phyloP scores from a whole-genome alignment of 30 jellyfish, hydroid and myxozoan genomes.

The Turritopsis rubra region DNA sequence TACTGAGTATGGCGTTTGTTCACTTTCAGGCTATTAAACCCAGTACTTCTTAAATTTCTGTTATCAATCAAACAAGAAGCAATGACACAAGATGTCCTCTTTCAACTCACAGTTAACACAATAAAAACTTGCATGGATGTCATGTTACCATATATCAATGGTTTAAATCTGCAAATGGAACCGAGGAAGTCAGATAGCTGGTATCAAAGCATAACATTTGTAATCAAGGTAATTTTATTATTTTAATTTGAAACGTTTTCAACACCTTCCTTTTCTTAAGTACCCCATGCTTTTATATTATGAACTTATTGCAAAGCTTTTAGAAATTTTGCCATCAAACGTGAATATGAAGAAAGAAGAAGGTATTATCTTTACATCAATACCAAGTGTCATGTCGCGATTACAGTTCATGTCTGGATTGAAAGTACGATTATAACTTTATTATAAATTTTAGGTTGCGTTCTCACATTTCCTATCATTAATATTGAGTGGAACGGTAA shows the following conservation, averaged over 20 bases:
- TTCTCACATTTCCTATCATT: no score
- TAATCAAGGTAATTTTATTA: constrained; percentile 29
- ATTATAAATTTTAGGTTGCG: no score
- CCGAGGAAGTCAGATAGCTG: constrained; percentile 56
- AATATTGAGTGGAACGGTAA: no score
- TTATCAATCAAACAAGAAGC: constrained; percentile 42
- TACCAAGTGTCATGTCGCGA: background rate
- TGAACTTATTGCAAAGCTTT: background rate
- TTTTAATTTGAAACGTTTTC: no score
- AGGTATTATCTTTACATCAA: background rate
- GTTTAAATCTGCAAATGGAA: constrained; percentile 47
- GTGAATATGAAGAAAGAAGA: background rate
- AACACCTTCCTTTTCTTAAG: no score
- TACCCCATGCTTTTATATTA: no score
- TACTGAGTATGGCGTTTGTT: no score
- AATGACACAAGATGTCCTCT: constrained; percentile 20
- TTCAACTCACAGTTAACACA: constrained; percentile 34
- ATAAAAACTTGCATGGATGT: constrained; percentile 42
- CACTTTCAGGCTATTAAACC: constrained; percentile 48
- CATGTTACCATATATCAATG: constrained; percentile 37
- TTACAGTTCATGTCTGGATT: background rate
- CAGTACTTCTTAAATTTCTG: constrained; percentile 51
- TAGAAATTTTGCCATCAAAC: background rate
- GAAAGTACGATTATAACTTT: background rate
- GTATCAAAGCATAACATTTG: constrained; percentile 32